These are phyloP conservation scores for Venturia canescens DNA, from an alignment of 1,140 invertebrate genomes.

Conservation along the genomic window DNA sequence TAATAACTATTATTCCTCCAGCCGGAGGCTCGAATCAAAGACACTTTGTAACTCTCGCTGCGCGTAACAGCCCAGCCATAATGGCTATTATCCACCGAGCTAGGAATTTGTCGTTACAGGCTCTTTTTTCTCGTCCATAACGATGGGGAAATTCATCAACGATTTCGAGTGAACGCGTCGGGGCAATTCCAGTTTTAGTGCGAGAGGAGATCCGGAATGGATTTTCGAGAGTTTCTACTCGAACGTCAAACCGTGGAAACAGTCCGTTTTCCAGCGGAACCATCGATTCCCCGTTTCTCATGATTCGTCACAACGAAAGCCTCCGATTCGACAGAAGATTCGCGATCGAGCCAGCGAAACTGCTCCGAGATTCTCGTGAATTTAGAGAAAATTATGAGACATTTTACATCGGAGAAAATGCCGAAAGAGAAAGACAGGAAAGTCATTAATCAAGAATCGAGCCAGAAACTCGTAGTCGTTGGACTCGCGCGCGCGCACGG, in stretches of 20 bases:
- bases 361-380: no score
- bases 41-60: conserved; percentile 6
- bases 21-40: background rate
- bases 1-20: conserved; percentile 2
- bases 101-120: background rate
- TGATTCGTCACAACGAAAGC: no score
- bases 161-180: no score
- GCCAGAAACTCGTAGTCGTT: background rate
- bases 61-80: background rate
- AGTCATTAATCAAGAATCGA: background rate
- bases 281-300: background rate
- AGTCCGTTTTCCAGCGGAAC: background rate
- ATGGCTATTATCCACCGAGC: background rate
- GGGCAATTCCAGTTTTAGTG: background rate
- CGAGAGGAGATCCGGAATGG: background rate
- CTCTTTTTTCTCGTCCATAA: background rate
- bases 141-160: conserved; percentile 11
- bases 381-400: no score
- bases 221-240: background rate
- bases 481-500: background rate
- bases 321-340: no score
- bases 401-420: background rate
- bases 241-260: background rate
- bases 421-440: background rate
- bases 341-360: no score